phyloP scores from a whole-genome alignment of 2,113 vertebrate species.

The Chinchilla lanigera region DNA sequence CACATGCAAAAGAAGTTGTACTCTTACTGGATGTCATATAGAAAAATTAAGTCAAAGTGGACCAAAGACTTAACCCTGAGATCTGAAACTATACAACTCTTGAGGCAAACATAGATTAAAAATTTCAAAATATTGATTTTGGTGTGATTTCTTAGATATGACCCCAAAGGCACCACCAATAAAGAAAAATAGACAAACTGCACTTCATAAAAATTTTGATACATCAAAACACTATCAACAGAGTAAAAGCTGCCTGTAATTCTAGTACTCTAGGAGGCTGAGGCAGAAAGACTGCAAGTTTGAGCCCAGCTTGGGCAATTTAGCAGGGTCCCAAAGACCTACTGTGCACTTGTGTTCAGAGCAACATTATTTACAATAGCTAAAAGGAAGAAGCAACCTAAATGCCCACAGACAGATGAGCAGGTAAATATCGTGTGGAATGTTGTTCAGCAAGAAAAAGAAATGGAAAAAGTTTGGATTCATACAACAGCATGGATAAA shows the following conservation, averaged over 20 bases:
- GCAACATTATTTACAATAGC: neutral
- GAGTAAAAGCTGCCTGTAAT: neutral
- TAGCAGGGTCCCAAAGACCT: too few species aligned
- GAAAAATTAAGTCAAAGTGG: neutral
- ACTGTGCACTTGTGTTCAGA: neutral
- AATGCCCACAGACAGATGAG: too few species aligned
- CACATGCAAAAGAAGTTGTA: too few species aligned
- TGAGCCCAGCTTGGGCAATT: too few species aligned
- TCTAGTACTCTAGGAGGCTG: too few species aligned
- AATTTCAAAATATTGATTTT: neutral
- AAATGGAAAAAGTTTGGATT: neutral
- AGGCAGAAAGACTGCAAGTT: too few species aligned
- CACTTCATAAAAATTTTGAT: neutral
- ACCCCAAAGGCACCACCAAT: neutral
- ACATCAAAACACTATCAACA: neutral
- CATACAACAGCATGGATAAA: neutral
- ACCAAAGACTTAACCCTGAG: neutral
- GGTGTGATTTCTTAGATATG: neutral
- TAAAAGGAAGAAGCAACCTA: too few species aligned
- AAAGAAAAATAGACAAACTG: neutral
- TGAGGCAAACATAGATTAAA: neutral
- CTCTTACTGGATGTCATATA: too few species aligned
- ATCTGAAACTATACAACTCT: neutral
- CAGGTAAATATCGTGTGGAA: neutral
- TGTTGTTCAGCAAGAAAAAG: neutral